These are phyloP conservation scores for Scelioninae gen. 1 DNA, from an alignment of 2,888 invertebrate genomes.

Conservation along the genomic window DNA sequence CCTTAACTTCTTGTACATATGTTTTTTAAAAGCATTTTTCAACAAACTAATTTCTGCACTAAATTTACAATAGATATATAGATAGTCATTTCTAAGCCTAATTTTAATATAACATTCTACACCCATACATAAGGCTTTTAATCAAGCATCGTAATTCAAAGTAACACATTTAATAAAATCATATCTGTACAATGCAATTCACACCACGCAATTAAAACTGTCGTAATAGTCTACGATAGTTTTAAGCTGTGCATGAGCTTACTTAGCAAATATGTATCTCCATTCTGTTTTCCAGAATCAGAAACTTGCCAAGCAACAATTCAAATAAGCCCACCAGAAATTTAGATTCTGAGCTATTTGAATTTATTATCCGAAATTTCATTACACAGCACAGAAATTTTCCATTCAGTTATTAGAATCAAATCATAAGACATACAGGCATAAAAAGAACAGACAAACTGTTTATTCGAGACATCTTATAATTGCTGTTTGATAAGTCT, in stretches of 20 bases:
- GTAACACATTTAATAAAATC: not conserved
- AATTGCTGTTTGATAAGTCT: constrained; percentile 26
- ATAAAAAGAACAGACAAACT: not conserved
- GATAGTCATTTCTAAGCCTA: too few species aligned
- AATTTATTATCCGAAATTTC: too few species aligned
- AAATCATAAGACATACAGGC: not conserved
- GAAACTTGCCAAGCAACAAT: constrained; percentile 3
- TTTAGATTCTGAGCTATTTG: too few species aligned
- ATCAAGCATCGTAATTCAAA: not conserved
- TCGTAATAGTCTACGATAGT: constrained; percentile 23
- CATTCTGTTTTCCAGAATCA: constrained; percentile 46
- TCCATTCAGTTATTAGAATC: too few species aligned
- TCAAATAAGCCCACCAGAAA: too few species aligned
- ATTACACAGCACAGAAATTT: too few species aligned
- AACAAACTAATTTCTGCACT: too few species aligned
- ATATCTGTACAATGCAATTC: constrained; percentile 3
- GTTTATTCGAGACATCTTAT: not conserved
- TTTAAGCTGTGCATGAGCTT: constrained; percentile 45
- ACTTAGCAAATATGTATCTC: constrained; percentile 28
- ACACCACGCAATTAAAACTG: constrained; percentile 13
- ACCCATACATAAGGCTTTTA: not conserved
- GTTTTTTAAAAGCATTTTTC: too few species aligned
- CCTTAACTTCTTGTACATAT: too few species aligned
- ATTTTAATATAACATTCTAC: not conserved
- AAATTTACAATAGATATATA: too few species aligned